These are phyloP conservation scores for Spondyliosoma cantharus DNA, from an alignment of 2,797 vertebrate species.

Conservation along the genomic window DNA sequence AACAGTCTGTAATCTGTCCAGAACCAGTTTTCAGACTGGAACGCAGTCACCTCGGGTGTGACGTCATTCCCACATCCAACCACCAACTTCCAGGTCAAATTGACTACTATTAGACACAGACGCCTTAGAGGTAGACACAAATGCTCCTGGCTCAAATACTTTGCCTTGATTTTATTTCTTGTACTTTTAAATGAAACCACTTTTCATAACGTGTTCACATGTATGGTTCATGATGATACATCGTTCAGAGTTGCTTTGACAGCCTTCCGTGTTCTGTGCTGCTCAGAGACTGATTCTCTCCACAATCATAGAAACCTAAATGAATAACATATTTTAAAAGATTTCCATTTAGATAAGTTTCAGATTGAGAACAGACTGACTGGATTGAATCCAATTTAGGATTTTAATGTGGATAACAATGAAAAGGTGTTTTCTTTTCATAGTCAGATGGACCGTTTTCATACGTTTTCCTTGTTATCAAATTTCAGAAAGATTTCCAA, in stretches of 20 bases:
- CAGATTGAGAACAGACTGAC: neutral
- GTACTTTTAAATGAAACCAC: conserved; percentile 10
- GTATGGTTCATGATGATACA: conserved; percentile 26
- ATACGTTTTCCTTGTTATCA: neutral
- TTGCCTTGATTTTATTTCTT: neutral
- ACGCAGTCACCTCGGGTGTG: no score
- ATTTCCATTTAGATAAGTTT: neutral
- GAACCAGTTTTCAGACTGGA: no score
- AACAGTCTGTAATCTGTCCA: no score
- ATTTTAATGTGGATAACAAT: conserved; percentile 4
- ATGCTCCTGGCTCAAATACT: neutral
- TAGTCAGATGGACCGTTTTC: neutral
- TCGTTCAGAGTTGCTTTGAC: neutral
- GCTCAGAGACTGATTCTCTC: neutral
- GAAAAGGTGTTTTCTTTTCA: neutral
- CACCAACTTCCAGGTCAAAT: no score
- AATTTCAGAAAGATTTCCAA: neutral
- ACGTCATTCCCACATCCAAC: no score
- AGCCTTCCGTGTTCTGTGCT: neutral
- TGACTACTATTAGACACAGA: neutral
- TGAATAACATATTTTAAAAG: neutral
- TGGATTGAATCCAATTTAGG: neutral
- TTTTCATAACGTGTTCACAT: conserved; percentile 7
- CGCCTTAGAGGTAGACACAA: neutral
- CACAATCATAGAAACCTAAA: no score